Conservation (phyloP, 2,888 invertebrate species). For the Drosophila cyrtoloma region DNA sequence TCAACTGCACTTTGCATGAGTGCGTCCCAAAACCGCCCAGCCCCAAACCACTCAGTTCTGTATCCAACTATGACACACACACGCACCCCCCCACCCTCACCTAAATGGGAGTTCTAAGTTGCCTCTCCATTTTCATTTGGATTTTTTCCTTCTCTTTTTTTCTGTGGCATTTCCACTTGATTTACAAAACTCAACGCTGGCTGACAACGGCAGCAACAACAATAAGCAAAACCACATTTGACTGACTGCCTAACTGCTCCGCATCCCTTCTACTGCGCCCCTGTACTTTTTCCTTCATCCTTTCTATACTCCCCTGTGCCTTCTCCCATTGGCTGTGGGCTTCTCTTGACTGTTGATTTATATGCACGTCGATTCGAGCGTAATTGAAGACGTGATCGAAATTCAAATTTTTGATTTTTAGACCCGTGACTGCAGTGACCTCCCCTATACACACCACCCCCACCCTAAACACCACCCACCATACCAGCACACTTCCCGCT, state of each 20-base stretch:
- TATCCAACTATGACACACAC: not conserved
- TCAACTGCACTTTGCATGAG: slow-evolving; percentile 81
- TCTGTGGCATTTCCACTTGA: slow-evolving; percentile 77
- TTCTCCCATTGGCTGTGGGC: slow-evolving; percentile 10
- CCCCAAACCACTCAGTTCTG: not conserved
- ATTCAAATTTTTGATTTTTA: slow-evolving; percentile 81
- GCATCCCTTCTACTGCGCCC: not conserved
- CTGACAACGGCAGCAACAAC: slow-evolving; percentile 37
- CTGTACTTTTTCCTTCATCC: not conserved
- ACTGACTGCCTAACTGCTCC: slow-evolving; percentile 63
- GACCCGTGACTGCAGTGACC: slow-evolving; percentile 67
- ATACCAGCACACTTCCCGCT: no score
- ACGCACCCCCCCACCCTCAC: not conserved
- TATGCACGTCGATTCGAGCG: slow-evolving; percentile 81
- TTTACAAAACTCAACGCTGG: slow-evolving; percentile 74
- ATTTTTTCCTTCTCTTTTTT: slow-evolving; percentile 20
- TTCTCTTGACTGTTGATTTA: slow-evolving; percentile 71
- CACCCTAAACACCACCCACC: no score
- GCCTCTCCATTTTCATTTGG: slow-evolving; percentile 10
- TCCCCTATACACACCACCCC: not conserved
- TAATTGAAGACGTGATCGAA: slow-evolving; percentile 81
- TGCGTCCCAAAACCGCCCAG: slow-evolving; percentile 49
- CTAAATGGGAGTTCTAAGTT: slow-evolving; percentile 7
- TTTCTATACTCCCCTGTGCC: not conserved
- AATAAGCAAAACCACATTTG: slow-evolving; percentile 73